phyloP scores from a whole-genome alignment of 2,113 vertebrate genomes.

The Chrysochloris asiatica region DNA sequence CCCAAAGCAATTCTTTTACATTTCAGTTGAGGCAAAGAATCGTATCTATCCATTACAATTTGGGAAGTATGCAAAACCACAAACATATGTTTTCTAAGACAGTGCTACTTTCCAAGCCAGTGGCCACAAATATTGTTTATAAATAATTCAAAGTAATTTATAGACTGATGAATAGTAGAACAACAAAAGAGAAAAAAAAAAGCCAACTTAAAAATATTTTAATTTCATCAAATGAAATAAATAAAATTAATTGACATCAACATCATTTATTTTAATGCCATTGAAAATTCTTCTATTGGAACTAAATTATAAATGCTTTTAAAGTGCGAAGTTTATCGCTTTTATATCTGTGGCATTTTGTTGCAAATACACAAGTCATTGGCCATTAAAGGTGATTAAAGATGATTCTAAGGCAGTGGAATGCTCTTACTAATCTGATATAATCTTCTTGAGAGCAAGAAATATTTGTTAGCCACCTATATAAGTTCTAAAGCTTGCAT shows the following conservation, averaged over 20 bases:
- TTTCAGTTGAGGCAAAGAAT: background rate
- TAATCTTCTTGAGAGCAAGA: background rate
- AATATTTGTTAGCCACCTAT: background rate
- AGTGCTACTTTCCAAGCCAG: background rate
- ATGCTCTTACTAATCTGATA: background rate
- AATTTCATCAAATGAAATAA: constrained; percentile 37
- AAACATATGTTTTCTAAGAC: background rate
- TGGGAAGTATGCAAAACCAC: background rate
- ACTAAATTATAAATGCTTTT: constrained; percentile 26
- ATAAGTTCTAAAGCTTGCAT: background rate
- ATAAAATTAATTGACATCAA: background rate
- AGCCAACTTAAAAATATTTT: background rate
- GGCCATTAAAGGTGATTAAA: background rate
- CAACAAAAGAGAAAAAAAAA: background rate
- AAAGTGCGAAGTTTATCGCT: constrained; percentile 16
- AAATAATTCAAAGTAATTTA: constrained; percentile 29
- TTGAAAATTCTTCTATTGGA: background rate
- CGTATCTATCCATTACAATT: background rate
- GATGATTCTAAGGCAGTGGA: background rate
- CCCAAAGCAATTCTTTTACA: background rate
- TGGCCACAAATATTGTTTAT: background rate
- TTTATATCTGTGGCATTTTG: background rate
- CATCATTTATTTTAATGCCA: background rate
- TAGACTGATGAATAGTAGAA: background rate
- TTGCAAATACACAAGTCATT: background rate